Evolutionary conservation across 1,140 invertebrate species (phyloP).

Genomic region (Bombus soroeensis): DNA sequence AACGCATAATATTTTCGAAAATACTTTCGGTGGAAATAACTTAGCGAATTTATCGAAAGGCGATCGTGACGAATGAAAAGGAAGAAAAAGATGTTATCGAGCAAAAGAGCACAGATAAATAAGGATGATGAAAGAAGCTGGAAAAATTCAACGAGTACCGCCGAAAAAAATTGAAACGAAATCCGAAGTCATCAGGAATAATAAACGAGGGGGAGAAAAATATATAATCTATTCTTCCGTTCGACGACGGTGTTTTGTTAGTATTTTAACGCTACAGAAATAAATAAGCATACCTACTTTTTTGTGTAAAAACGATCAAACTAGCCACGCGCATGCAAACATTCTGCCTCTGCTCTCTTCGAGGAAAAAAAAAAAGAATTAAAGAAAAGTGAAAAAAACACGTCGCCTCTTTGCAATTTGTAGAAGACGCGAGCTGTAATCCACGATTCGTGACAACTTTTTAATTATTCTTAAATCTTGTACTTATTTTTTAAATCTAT

Average conservation of each 20-base stretch:
- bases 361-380: neutral
- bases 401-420: neutral
- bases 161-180: neutral
- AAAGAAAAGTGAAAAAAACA: neutral
- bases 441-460: neutral
- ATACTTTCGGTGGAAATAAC: too few species aligned
- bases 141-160: neutral
- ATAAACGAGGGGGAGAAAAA: conserved; percentile 11
- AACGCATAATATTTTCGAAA: too few species aligned
- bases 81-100: too few species aligned
- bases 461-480: too few species aligned
- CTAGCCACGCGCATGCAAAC: neutral
- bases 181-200: neutral
- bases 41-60: neutral
- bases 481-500: too few species aligned
- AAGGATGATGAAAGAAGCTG: too few species aligned
- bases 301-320: neutral
- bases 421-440: neutral
- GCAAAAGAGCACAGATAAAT: too few species aligned
- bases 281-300: neutral
- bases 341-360: neutral
- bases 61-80: neutral
- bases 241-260: neutral
- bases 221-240: conserved; percentile 14
- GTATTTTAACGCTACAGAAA: conserved; percentile 12